Evolutionary conservation across 2,888 invertebrate species (phyloP).

Genomic region (Sesia bembeciformis): DNA sequence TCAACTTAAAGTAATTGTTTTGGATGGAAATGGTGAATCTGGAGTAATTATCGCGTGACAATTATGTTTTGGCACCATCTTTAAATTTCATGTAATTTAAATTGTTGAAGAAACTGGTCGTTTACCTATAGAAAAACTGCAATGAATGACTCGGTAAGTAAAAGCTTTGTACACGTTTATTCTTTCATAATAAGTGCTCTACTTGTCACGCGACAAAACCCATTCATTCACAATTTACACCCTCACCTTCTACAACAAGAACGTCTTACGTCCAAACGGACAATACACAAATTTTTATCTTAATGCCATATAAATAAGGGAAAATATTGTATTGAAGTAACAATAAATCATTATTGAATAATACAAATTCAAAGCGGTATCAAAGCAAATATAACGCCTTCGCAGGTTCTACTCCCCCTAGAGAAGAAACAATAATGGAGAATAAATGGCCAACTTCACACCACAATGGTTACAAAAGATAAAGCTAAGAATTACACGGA

Average conservation of each 20-base stretch:
- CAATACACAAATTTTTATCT: constrained; percentile 2
- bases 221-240: constrained; percentile 60
- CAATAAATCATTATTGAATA: constrained; percentile 10
- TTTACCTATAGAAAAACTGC: constrained; percentile 9
- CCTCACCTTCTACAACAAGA: constrained; percentile 6
- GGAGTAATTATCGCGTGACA: constrained; percentile 27
- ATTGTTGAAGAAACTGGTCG: constrained; percentile 1
- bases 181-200: constrained; percentile 30
- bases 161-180: not conserved
- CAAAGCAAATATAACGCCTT: constrained; percentile 66
- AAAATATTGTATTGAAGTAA: constrained; percentile 5
- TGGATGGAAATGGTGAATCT: constrained; percentile 35
- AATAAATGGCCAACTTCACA: constrained; percentile 61
- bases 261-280: constrained; percentile 5
- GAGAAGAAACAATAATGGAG: constrained; percentile 57
- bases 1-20: constrained; percentile 50
- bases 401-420: constrained; percentile 35
- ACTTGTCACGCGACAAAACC: constrained; percentile 60
- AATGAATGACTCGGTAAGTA: constrained; percentile 21
- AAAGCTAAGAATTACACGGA: constrained; percentile 68
- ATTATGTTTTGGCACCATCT: constrained; percentile 11
- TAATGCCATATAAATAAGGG: constrained; percentile 1
- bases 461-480: constrained; percentile 60
- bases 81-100: not conserved
- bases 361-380: constrained; percentile 28